Evolutionary conservation across 2,888 invertebrate species (phyloP).

Genomic region (Cephus pygmeus): DNA sequence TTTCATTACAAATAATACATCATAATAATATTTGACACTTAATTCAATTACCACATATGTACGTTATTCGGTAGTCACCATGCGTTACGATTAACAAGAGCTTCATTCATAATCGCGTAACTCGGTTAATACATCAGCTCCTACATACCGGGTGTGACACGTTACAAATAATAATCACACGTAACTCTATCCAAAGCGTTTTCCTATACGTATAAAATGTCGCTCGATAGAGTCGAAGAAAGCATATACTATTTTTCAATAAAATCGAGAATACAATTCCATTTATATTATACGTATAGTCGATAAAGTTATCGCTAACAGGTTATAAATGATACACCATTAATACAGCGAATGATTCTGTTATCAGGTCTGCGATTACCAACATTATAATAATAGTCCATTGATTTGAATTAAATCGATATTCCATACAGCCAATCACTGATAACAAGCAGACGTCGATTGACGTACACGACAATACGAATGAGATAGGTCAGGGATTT

Average conservation of each 20-base stretch:
- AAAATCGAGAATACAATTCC: neutral
- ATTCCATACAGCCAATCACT: neutral
- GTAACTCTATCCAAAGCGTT: too few species aligned
- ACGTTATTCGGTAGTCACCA: neutral
- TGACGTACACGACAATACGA: neutral
- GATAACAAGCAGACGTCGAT: neutral
- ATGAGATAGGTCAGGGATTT: neutral
- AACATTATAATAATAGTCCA: neutral
- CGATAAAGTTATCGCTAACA: neutral
- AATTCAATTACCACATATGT: neutral
- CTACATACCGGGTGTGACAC: neutral
- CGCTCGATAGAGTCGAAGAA: neutral
- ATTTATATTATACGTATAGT: neutral
- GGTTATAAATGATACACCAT: neutral
- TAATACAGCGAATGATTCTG: neutral
- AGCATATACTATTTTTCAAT: neutral
- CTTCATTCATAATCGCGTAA: conserved; percentile 49
- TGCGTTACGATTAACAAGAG: conserved; percentile 8
- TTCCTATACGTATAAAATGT: neutral
- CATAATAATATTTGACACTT: neutral
- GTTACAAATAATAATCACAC: neutral
- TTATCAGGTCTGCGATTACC: neutral
- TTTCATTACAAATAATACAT: neutral
- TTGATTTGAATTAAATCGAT: neutral
- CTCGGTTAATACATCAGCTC: conserved; percentile 30